Base-by-base conservation (phyloP, 2,797 vertebrate genomes). In the Chromis chromis region DNA sequence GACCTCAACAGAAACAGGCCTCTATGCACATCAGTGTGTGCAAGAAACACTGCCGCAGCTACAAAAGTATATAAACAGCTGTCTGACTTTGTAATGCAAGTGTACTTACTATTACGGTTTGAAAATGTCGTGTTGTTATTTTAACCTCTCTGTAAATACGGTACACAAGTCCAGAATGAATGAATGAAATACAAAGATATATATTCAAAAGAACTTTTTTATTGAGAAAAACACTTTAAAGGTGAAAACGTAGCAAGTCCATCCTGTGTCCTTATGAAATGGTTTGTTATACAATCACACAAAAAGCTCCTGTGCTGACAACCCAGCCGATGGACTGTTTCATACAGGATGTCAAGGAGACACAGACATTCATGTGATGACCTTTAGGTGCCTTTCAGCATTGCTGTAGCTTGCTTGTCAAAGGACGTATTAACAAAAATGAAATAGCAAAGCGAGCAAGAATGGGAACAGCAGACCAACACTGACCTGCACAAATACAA, bases 81-180 rank as follows among this genome's bases (percentile, higher is more conserved):
- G 79, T 84, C 76, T 73, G 82, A 79, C 78, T 74, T 77, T 82
- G 54, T 63, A 74, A 70, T 66, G 71, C 77, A 86, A 88, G 79
- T 84, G 82, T 91, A 76, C 81, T 85, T 84, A 81, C 65, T 76
- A 76, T 77, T 84, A 80, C 70, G 76, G 70, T 81, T 88, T 88
- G 69, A 46, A 70, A 86, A 84, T 79, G 79, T 76, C 67, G 66
- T 65, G 57, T 78, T 91, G 61, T 89, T 91, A 91, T 93, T 90
- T 84, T 90, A 93, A 89, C 86, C 89, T 86, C 85, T 85, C 67
- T 95, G 94, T 95, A 94, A 93, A 95, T 95, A 95, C 66, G 79
- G 84, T 91, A 85, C 78, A 84, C 79, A 90, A 78, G 85, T 92
- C 87, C 65, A 82, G 88, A 82, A 79, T 84, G 86, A 46, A 46